phyloP scores from a whole-genome alignment of 2,113 vertebrate genomes.

The Heterocephalus glaber region DNA sequence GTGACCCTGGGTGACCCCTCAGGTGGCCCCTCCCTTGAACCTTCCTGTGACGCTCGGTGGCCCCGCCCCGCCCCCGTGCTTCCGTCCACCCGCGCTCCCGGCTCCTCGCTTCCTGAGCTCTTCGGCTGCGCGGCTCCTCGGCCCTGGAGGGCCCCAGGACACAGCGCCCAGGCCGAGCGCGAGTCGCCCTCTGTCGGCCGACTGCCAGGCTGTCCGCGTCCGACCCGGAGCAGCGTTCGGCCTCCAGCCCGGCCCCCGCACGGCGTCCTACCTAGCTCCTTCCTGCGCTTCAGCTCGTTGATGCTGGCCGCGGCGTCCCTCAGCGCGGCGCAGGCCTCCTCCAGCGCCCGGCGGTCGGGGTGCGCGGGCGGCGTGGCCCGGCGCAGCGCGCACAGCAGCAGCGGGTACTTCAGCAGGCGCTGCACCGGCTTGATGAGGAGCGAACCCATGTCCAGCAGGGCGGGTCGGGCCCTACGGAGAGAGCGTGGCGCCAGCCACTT shows the following conservation, averaged over 20 bases:
- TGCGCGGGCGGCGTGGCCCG: slow-evolving; percentile 94
- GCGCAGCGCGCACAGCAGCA: slow-evolving; percentile 93
- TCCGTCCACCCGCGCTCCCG: no score
- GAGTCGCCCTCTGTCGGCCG: no score
- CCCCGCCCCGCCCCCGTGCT: no score
- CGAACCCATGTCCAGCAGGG: slow-evolving; percentile 95
- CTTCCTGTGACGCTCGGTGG: no score
- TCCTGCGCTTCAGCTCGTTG: slow-evolving; percentile 96
- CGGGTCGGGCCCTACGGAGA: slow-evolving; percentile 91
- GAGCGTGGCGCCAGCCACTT: no score
- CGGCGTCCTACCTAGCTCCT: slow-evolving; percentile 93
- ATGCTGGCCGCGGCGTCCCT: slow-evolving; percentile 95
- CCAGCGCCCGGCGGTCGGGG: slow-evolving; percentile 88
- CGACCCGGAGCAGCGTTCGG: no score
- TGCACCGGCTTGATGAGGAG: slow-evolving; percentile 97
- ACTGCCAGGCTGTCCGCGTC: no score
- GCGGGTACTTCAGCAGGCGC: slow-evolving; percentile 96
- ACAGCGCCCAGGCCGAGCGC: no score
- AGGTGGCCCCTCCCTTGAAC: background rate
- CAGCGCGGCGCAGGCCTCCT: slow-evolving; percentile 89
- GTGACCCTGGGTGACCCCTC: background rate
- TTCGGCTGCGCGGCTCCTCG: no score
- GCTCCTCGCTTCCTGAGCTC: no score
- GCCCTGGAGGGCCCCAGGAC: no score
- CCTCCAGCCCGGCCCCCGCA: no score